Evolutionary conservation across 2,888 invertebrate species (phyloP).

Genomic region (Nyleta sp.): DNA sequence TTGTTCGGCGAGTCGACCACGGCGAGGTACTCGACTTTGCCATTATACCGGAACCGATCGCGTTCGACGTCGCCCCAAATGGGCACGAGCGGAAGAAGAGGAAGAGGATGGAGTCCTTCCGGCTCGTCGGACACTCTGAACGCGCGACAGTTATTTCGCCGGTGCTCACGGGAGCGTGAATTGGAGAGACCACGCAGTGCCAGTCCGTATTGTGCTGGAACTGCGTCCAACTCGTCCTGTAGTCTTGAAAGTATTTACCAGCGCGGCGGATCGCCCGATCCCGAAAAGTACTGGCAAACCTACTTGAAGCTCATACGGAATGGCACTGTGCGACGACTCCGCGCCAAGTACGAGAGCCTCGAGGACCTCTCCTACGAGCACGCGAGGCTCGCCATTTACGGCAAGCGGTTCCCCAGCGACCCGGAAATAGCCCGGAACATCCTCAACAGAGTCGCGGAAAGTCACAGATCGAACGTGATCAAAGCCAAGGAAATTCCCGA

Average conservation of each 20-base stretch:
- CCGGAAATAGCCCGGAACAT: conserved; percentile 88
- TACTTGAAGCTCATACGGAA: conserved; percentile 88
- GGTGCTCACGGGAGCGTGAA: conserved; percentile 83
- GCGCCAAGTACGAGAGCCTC: conserved; percentile 89
- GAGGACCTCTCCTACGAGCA: conserved; percentile 82
- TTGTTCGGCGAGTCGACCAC: conserved; percentile 89
- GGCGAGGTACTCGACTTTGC: conserved; percentile 85
- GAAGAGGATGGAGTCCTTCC: conserved; percentile 73
- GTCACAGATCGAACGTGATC: conserved; percentile 81
- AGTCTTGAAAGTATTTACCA: conserved; percentile 88
- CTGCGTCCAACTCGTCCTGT: conserved; percentile 82
- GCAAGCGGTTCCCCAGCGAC: conserved; percentile 88
- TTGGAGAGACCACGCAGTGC: conserved; percentile 78
- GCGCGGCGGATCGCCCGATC: conserved; percentile 89
- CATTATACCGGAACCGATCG: conserved; percentile 71
- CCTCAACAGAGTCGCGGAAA: conserved; percentile 83
- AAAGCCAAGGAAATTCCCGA: conserved; percentile 84
- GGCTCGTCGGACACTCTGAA: conserved; percentile 73
- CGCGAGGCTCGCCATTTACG: conserved; percentile 73
- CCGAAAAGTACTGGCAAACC: conserved; percentile 87
- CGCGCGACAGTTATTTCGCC: conserved; percentile 77
- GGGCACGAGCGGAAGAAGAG: conserved; percentile 65
- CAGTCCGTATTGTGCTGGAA: conserved; percentile 79
- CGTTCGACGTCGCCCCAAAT: conserved; percentile 66
- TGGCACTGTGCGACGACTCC: conserved; percentile 91